Evolutionary conservation across 2,888 invertebrate species (phyloP).

Genomic region (Laspeyria flexula): DNA sequence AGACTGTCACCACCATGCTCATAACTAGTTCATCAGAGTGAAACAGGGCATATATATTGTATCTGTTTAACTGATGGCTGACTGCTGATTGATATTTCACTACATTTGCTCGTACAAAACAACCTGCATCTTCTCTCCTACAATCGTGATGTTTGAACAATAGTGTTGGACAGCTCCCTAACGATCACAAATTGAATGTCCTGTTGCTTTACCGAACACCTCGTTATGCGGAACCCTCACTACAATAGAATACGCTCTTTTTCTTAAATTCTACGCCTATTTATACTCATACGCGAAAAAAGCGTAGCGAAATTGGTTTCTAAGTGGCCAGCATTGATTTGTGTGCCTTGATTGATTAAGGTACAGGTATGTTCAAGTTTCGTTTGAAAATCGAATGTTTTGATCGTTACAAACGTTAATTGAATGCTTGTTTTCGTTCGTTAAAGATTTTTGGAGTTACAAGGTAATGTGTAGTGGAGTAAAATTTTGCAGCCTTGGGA

Average conservation of each 20-base stretch:
- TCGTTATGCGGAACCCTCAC: conserved; percentile 56
- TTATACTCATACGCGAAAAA: conserved; percentile 59
- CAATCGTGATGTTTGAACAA: conserved; percentile 63
- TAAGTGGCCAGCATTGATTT: conserved; percentile 60
- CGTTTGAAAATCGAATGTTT: conserved; percentile 4
- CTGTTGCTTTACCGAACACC: conserved; percentile 53
- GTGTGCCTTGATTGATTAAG: conserved; percentile 53
- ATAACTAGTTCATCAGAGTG: too few species aligned
- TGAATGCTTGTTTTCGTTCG: neutral
- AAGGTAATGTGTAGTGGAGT: too few species aligned
- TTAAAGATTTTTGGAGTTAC: too few species aligned
- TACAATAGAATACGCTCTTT: conserved; percentile 53
- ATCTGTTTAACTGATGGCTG: too few species aligned
- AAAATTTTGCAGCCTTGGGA: too few species aligned
- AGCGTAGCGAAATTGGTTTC: conserved; percentile 63
- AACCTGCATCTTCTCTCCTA: conserved; percentile 3
- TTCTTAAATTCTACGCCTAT: conserved; percentile 45
- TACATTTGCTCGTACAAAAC: conserved; percentile 15
- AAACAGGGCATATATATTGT: too few species aligned
- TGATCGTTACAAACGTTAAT: neutral
- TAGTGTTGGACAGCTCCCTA: conserved; percentile 57
- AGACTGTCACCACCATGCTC: too few species aligned
- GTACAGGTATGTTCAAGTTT: conserved; percentile 8
- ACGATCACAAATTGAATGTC: conserved; percentile 74
- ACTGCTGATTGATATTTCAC: too few species aligned